Evolutionary conservation across 2,888 invertebrate species (phyloP).

Genomic region (Priocnemis perturbator): DNA sequence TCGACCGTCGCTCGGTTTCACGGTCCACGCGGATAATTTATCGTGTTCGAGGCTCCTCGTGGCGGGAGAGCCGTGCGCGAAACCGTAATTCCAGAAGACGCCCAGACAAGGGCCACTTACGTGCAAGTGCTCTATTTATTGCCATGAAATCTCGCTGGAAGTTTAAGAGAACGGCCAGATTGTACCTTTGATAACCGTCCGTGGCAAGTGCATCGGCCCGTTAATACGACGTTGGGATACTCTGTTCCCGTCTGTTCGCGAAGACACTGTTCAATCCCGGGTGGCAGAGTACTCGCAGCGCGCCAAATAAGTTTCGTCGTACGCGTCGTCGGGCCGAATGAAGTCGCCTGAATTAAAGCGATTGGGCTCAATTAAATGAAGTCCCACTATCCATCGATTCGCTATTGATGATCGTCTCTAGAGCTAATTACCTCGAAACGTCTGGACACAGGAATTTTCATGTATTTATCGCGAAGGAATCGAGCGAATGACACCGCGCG

Average conservation of each 20-base stretch:
- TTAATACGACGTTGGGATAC: not conserved
- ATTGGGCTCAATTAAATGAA: no score
- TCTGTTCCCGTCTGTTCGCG: constrained; percentile 7
- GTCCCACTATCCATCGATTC: no score
- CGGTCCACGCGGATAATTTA: constrained; percentile 35
- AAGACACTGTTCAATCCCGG: not conserved
- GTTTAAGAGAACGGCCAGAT: constrained; percentile 19
- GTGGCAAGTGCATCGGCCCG: constrained; percentile 19
- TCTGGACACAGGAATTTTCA: no score
- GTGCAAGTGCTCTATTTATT: constrained; percentile 45
- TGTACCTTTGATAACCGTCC: constrained; percentile 23
- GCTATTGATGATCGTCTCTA: no score
- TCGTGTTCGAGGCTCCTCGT: constrained; percentile 23
- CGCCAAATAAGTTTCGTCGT: not conserved
- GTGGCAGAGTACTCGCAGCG: not conserved
- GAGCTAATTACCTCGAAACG: no score
- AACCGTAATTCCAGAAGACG: constrained; percentile 43
- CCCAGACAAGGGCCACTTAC: constrained; percentile 45
- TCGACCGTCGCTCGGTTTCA: constrained; percentile 16
- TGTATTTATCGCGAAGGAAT: no score
- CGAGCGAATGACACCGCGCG: not conserved
- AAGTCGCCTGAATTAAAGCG: no score
- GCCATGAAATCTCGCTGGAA: constrained; percentile 32
- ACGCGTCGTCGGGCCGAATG: no score
- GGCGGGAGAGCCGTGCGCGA: constrained; percentile 13